phyloP scores from a whole-genome alignment of 2,888 invertebrate genomes.

The Panzeria rudis region DNA sequence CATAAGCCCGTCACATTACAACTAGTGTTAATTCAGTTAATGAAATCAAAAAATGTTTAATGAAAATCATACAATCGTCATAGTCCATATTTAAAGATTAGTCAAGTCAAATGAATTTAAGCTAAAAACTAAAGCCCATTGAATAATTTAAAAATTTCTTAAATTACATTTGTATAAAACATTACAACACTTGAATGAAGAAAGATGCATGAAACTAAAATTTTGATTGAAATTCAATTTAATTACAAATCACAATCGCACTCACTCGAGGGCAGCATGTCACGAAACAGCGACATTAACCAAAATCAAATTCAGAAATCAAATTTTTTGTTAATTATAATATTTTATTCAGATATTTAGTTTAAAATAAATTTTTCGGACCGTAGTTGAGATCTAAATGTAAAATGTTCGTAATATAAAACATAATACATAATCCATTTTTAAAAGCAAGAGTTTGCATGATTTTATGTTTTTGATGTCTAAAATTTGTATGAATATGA shows the following conservation, averaged over 20 bases:
- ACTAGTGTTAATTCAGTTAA: constrained; percentile 35
- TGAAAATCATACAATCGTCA: constrained; percentile 14
- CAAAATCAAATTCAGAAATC: constrained; percentile 7
- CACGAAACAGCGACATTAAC: neutral
- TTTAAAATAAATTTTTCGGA: neutral
- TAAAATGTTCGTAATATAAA: neutral
- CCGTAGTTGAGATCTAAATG: neutral
- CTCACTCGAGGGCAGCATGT: neutral
- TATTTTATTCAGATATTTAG: neutral
- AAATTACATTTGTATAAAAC: constrained; percentile 16
- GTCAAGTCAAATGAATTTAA: constrained; percentile 27
- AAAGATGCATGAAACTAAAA: neutral
- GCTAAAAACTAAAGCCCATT: neutral
- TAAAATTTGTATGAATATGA: too few species aligned
- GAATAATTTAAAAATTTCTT: constrained; percentile 39
- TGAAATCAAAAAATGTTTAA: constrained; percentile 4
- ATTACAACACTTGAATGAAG: constrained; percentile 14
- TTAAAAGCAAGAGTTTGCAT: too few species aligned
- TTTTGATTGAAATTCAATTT: constrained; percentile 39
- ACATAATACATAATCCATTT: neutral
- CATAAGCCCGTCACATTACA: neutral
- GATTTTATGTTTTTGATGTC: too few species aligned
- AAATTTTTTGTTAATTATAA: constrained; percentile 28
- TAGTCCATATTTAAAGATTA: constrained; percentile 32
- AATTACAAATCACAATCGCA: neutral